Evolutionary conservation across 2,797 vertebrate species (phyloP).

Genomic region (Rhodeus uyekii): DNA sequence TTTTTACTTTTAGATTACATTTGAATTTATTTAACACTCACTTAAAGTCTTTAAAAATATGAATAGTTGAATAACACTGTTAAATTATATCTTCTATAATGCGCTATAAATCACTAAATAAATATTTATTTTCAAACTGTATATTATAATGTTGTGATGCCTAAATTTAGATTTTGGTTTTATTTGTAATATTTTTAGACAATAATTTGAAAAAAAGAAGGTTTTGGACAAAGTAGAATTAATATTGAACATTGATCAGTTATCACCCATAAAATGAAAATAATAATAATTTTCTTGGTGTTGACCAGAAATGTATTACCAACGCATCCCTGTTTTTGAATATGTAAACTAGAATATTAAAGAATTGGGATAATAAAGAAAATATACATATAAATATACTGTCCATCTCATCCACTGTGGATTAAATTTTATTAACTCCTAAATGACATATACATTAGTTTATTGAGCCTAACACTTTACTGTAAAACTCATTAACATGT

Average conservation of each 20-base stretch:
- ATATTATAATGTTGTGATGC: not conserved
- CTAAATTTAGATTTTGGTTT: not conserved
- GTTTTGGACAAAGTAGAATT: not conserved
- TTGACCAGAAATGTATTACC: not conserved
- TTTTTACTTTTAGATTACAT: not conserved
- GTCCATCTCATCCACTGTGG: not conserved
- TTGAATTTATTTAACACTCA: not conserved
- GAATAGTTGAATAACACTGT: too few species aligned
- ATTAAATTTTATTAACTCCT: not conserved
- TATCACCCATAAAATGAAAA: not conserved
- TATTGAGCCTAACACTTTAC: slow-evolving; percentile 1
- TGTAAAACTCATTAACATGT: slow-evolving; percentile 27
- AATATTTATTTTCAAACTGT: not conserved
- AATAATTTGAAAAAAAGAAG: not conserved
- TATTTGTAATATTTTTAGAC: not conserved
- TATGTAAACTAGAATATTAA: not conserved
- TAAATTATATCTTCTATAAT: not conserved
- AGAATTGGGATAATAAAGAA: not conserved
- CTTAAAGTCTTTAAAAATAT: not conserved
- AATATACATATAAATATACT: not conserved
- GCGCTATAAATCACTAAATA: not conserved
- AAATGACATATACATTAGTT: not conserved
- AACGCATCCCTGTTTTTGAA: not conserved
- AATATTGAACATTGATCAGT: not conserved
- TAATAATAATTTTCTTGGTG: not conserved